Evolutionary conservation across 2,888 invertebrate genomes (phyloP), one percentile per base, ranked within the genome.

Genomic region (Gryllus longicercus): DNA sequence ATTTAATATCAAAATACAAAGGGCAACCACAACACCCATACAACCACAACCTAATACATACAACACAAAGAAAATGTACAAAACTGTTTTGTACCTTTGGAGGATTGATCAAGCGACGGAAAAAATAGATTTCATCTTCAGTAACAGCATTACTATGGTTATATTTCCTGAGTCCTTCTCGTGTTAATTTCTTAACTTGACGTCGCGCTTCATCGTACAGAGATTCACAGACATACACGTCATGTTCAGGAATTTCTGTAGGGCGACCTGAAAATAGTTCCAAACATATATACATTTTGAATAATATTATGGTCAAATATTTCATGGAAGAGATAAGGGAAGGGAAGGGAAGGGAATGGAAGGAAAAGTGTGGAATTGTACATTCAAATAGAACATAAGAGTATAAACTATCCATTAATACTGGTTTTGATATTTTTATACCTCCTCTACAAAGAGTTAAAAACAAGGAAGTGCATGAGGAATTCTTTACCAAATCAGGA

Each of bases 221-320:
- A 0, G 95, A 95, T 86, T 97, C 96, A 86, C 97, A 98, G 77
- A 99, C 93, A 86, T 92, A 99, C 2, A 98, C 92, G 87, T 99
- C 98, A 81, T 92, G 91, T 87, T 99, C 99, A 0, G 93, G 90
- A 82, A 98, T 93, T 89, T 99, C 99, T 0, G 98, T 99, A 77
- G 95, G 95, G 18, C 99, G 94, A 87, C 93, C 96, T 96, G 86
- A 21, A 84, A 82, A 79, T 74, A 81, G 83, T 82, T 79, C 78
- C 51, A 16, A n/a, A n/a, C 82, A 50, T 74, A 38, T 38, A 8
- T 38, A 38, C 5, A 38, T 38, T 38, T 38, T 5, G 5, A 38
- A 75, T 78, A 25, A 11, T 50, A 21, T n/a, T 74, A 10, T 74
- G 5, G 21, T 10, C 8, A 74, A 74, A 74, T 74, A 74, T 21